Base-by-base conservation (phyloP, 2,797 vertebrate species). In the Brachyrhaphis roseni region DNA sequence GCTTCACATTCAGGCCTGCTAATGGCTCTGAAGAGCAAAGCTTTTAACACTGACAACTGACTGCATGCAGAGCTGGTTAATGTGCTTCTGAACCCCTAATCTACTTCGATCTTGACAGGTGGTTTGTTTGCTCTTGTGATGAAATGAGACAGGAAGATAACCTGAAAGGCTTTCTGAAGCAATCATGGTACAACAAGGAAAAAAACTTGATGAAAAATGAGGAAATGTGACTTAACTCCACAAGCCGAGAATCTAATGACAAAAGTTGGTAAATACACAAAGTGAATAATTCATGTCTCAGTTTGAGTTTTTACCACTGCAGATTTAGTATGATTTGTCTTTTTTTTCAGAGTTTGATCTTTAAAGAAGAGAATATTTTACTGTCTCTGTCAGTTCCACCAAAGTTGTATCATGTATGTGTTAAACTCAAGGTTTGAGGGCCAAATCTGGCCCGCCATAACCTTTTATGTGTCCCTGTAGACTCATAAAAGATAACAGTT, bases 1-100 rank as follows among this genome's bases (percentile, higher is more conserved):
- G 47, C 59, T 41, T 71, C 64, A 68, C 75, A 76, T 75, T 64
- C 47, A 12, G 43, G 75, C 64, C 53, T 76, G 76, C 49, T 51
- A 84, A 81, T 46, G 74, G 79, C 83, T 85, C 66, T 53, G 77
- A 82, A 82, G 45, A 66, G 75, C 16, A 20, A 81, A 53, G 80
- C 84, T 82, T 83, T 87, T 79, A 86, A 76, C 78, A 6, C 41
- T 6, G 78, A 79, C 82, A 15, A 83, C 72, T 68, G 59, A 0
- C 86, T 77, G 49, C 79, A 79, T 46, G 18, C 83, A 75, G 76
- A 83, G 78, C 26, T 39, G 7, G 20, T 78, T 83, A 71, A 84
- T 80, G 77, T 82, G 82, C 57, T 82, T 86, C 57, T 82, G 31
- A 88, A 87, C 84, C 31, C 74, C 81, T 87, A 80, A 90, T 88